Evolutionary conservation across 2,797 vertebrate genomes (phyloP), one percentile per base, ranked within the genome.

Genomic region (Pantherophis vulpinus): DNA sequence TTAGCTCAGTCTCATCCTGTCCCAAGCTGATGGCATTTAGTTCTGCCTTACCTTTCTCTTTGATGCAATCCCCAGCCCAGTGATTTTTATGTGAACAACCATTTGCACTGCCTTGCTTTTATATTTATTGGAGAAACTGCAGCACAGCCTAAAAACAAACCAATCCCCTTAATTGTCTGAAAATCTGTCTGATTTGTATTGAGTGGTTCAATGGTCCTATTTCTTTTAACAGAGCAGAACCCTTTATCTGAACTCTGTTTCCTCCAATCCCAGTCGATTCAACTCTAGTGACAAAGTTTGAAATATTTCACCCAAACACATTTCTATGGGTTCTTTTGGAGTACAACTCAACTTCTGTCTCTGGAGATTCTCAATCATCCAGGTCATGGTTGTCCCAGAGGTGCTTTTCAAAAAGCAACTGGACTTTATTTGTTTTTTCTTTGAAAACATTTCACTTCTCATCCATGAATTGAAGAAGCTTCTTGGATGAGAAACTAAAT

Each of bases 1-100:
- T 54, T 94, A 97, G 95, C 79, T 96, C 97, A 74, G 95, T 56
- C 60, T 88, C 91, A 91, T 98, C 96, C 93, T 97, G 97, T 32
- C 98, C 98, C 9, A 98, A 92, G 0, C 98, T 98, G 89, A 98
- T 91, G 58, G 94, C 95, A 92, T 98, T 97, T 0, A 96, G 93
- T 20, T 92, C 58, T 89, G 98, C 96, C 92, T 97, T 95, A 58
- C 97, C 98, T 94, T 96, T 97, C 91, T 98, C 93, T 94, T 95
- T 96, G 94, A 98, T 94, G 95, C 96, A 97, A 83, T 97, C 96
- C 0, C 97, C 98, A 32, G 97, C 95, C 92, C 96, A 37, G 47
- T 94, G 20, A 98, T 58, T 1, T 97, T 97, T 94, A 98, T 93
- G 93, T 97, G 97, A 88, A 95, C 94, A 0, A 97, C 96, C 93